phyloP scores from a whole-genome alignment of 2,797 vertebrate genomes.

The Oceanodroma leucorhoa region DNA sequence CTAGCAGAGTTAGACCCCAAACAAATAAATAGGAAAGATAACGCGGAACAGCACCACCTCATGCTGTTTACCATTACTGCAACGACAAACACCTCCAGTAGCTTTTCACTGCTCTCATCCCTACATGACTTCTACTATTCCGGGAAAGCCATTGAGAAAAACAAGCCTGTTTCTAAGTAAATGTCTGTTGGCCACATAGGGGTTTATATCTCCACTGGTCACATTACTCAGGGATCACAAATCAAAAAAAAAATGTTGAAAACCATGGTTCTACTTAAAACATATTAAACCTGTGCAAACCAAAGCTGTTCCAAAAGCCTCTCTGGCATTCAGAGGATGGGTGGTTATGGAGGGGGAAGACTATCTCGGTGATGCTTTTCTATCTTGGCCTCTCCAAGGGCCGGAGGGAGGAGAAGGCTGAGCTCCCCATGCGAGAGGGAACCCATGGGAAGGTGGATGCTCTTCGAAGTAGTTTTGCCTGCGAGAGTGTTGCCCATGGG shows the following conservation, averaged over 20 bases:
- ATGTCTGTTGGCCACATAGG: not conserved
- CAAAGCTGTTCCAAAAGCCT: not conserved
- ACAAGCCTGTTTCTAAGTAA: not conserved
- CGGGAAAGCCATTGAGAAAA: not conserved
- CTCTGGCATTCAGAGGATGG: not conserved
- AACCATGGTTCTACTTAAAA: not conserved
- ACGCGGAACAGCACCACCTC: not conserved
- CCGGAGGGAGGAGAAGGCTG: not conserved
- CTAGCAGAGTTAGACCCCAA: not conserved
- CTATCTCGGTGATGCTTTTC: not conserved
- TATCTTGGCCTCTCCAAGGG: not conserved
- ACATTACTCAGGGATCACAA: not conserved
- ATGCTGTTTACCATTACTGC: not conserved
- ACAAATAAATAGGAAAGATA: not conserved
- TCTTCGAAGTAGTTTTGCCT: not conserved
- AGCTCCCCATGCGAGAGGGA: not conserved
- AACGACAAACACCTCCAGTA: not conserved
- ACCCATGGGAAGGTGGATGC: not conserved
- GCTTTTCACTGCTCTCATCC: not conserved
- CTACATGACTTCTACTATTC: accelerated
- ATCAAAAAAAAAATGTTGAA: not conserved
- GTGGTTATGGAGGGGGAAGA: not conserved
- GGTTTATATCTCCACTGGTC: not conserved
- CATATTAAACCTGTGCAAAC: not conserved
- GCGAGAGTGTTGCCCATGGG: not conserved